Percentiles rank a stretch among this genome's conserved stretches.
Evolutionary conservation across 2,888 invertebrate species (phyloP).

Genomic region (Platycheirus rosarum): DNA sequence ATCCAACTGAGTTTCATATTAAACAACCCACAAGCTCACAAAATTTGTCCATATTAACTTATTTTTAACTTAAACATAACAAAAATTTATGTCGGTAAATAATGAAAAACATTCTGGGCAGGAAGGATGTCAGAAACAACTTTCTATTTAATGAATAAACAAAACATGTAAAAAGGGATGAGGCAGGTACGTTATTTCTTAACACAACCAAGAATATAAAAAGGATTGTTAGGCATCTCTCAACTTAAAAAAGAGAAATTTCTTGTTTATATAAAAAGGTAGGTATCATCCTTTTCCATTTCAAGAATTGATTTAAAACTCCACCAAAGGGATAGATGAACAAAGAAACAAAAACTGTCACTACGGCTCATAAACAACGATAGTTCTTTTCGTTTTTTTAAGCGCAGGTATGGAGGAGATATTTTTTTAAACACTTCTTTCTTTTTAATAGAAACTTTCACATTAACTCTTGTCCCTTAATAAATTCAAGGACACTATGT

Average conservation of each 20-base stretch:
- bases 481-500: conserved; percentile 63
- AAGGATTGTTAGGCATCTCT: conserved; percentile 45
- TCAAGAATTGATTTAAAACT: conserved; percentile 23
- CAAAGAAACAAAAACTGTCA: conserved; percentile 16
- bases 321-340: conserved; percentile 27
- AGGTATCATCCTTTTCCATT: conserved; percentile 2
- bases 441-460: conserved; percentile 32
- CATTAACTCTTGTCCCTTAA: conserved; percentile 39
- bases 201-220: conserved; percentile 30
- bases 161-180: conserved; percentile 30
- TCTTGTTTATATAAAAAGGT: conserved; percentile 8
- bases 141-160: conserved; percentile 27
- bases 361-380: conserved; percentile 58
- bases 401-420: conserved; percentile 48
- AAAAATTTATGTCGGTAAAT: too few species aligned
- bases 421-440: too few species aligned
- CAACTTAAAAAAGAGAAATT: conserved; percentile 26
- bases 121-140: conserved; percentile 25
- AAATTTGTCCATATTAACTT: too few species aligned
- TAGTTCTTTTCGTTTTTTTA: conserved; percentile 47
- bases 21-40: too few species aligned
- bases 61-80: too few species aligned
- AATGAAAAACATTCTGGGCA: too few species aligned
- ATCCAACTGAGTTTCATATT: too few species aligned
- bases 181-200: conserved; percentile 36